Percentiles rank a stretch among this genome's conserved stretches.
Conservation (phyloP, 2,888 invertebrate genomes). For the Troglohyphantes excavatus region DNA sequence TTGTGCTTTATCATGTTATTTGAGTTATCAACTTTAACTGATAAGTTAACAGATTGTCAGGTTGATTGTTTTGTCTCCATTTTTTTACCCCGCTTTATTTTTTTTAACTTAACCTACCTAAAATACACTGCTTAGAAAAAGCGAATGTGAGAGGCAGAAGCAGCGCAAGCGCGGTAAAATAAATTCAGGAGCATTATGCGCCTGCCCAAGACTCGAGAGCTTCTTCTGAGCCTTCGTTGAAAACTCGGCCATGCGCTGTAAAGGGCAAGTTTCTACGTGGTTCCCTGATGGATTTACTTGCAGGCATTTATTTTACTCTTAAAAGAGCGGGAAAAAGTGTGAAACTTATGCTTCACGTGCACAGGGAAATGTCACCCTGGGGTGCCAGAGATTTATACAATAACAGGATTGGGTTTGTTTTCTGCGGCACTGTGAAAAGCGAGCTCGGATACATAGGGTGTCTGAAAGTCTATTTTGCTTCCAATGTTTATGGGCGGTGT, state of each 20-base stretch:
- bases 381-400: constrained; percentile 20
- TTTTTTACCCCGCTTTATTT: too few relatives aligned
- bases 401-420: constrained; percentile 1
- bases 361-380: constrained; percentile 23
- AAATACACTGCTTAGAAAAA: too few relatives aligned
- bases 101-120: too few relatives aligned
- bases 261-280: background rate
- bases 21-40: too few relatives aligned
- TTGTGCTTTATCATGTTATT: too few relatives aligned
- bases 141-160: too few relatives aligned
- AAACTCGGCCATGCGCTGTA: constrained; percentile 21
- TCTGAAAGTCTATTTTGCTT: background rate
- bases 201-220: background rate
- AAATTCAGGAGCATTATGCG: constrained; percentile 21
- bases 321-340: constrained; percentile 16
- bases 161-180: constrained; percentile 18
- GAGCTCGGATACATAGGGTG: constrained; percentile 12
- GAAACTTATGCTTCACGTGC: constrained; percentile 19
- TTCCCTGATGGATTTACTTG: background rate
- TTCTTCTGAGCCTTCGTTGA: background rate
- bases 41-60: too few relatives aligned
- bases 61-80: too few relatives aligned
- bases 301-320: constrained; percentile 23
- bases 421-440: background rate
- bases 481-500: background rate